Percentiles rank a stretch among this genome's conserved stretches.
phyloP scores from a whole-genome alignment of 53 echinoderm and acorn worm genomes.

The Astropecten irregularis region DNA sequence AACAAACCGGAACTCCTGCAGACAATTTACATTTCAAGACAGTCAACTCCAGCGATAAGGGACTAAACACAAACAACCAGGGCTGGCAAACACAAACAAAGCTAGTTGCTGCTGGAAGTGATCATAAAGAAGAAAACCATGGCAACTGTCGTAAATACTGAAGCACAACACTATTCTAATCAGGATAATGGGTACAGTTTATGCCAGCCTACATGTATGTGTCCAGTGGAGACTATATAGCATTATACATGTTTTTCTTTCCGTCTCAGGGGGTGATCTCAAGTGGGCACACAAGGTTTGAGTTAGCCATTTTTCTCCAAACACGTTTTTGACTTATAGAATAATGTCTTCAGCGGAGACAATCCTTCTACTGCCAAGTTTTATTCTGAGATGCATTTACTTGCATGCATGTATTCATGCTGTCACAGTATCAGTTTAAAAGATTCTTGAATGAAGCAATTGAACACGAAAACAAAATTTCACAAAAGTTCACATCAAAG shows the following conservation, averaged over 20 bases:
- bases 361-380: no score
- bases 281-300: no score
- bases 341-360: no score
- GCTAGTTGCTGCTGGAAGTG: conserved; percentile 53
- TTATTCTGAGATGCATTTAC: no score
- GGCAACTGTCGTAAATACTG: conserved; percentile 48
- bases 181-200: neutral
- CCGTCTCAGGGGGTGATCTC: no score
- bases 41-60: conserved; percentile 22
- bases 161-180: neutral
- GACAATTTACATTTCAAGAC: conserved; percentile 51
- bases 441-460: no score
- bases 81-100: conserved; percentile 68
- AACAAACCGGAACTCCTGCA: conserved; percentile 46
- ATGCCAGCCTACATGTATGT: neutral
- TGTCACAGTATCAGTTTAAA: no score
- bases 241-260: neutral
- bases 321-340: no score
- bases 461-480: no score
- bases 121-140: conserved; percentile 64
- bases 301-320: no score
- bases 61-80: conserved; percentile 59
- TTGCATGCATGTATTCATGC: no score
- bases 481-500: no score
- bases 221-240: neutral